These are phyloP conservation scores for Poecilia gillii DNA, from an alignment of 2,797 vertebrate genomes.

Conservation along the genomic window DNA sequence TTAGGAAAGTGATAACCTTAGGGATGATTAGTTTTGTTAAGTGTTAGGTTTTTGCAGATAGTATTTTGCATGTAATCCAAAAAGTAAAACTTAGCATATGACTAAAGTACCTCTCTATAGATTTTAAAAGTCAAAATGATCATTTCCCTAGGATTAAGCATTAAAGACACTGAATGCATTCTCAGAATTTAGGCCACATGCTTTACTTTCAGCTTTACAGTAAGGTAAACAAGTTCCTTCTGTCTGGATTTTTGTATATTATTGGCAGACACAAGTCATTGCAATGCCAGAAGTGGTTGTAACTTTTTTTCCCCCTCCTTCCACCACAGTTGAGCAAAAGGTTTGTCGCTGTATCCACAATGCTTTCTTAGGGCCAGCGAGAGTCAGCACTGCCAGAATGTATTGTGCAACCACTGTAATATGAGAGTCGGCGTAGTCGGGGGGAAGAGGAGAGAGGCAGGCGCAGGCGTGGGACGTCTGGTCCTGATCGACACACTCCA, in stretches of 20 bases:
- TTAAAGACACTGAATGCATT: neutral
- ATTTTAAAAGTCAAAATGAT: neutral
- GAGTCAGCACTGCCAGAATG: constrained; percentile 58
- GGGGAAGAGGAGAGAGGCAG: constrained; percentile 52
- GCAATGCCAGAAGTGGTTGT: constrained; percentile 58
- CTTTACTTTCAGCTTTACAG: constrained; percentile 26
- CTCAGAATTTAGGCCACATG: constrained; percentile 26
- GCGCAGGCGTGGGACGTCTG: constrained; percentile 56
- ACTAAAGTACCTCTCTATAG: neutral
- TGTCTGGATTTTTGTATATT: constrained; percentile 52
- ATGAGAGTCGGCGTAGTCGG: constrained; percentile 57
- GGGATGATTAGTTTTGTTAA: neutral
- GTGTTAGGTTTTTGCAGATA: neutral
- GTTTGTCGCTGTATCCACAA: constrained; percentile 54
- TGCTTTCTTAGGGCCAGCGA: constrained; percentile 49
- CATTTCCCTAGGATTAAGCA: neutral
- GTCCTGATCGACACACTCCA: constrained; percentile 77
- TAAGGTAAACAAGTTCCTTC: constrained; percentile 58
- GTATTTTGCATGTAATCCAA: neutral
- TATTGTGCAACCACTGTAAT: constrained; percentile 80
- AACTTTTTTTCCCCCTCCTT: constrained; percentile 16
- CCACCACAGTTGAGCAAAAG: constrained; percentile 52
- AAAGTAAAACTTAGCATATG: neutral
- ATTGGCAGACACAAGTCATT: constrained; percentile 51
- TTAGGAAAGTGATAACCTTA: too few relatives aligned